phyloP scores from a whole-genome alignment of 2,797 vertebrate genomes.

The Amblyraja radiata region DNA sequence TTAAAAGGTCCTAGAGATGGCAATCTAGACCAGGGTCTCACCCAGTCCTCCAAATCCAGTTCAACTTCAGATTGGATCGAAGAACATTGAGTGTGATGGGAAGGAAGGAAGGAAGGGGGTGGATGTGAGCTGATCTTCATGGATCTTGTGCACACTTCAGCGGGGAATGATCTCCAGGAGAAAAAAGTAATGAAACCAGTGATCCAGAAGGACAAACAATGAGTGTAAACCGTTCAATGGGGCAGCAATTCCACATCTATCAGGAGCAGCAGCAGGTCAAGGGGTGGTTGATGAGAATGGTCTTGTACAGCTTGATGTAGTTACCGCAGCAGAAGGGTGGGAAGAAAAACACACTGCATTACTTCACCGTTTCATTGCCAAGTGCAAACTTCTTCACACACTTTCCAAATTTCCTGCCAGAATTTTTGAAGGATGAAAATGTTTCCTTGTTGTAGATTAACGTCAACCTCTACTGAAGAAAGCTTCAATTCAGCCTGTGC shows the following conservation, averaged over 20 bases:
- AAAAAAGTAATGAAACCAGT: not conserved
- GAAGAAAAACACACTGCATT: constrained; percentile 1
- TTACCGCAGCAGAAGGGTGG: not conserved
- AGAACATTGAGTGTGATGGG: not conserved
- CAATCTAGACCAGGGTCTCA: not conserved
- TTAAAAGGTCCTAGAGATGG: not conserved
- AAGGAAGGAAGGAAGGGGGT: not conserved
- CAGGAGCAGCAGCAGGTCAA: not conserved
- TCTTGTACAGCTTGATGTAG: not conserved
- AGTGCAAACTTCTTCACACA: not conserved
- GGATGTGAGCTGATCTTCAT: not conserved
- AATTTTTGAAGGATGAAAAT: not conserved
- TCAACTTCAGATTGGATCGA: not conserved
- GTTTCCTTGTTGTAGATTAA: not conserved
- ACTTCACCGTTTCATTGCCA: not conserved
- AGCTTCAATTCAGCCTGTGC: not conserved
- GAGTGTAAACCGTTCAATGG: not conserved
- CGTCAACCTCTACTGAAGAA: not conserved
- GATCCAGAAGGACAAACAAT: not conserved
- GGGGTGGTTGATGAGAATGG: not conserved
- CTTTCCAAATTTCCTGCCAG: not conserved
- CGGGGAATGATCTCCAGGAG: not conserved
- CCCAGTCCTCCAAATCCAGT: not conserved
- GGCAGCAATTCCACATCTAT: too few species aligned
- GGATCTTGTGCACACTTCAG: not conserved